A percentile compares a stretch with the other conserved stretches of the same genome.
phyloP scores from a whole-genome alignment of 1,140 invertebrate genomes.

The Drosophila trapezifrons region DNA sequence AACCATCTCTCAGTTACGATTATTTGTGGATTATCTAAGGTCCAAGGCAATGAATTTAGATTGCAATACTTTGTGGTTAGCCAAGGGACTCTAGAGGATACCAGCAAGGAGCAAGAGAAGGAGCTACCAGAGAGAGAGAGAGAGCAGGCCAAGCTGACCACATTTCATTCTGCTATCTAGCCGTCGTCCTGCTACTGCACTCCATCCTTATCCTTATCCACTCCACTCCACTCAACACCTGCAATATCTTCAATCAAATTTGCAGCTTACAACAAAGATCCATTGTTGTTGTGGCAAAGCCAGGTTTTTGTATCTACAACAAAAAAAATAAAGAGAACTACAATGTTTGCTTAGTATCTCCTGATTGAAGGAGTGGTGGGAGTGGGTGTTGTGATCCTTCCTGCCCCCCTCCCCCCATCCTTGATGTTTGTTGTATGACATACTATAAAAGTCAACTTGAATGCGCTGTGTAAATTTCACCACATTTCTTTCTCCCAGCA shows the following conservation, averaged over 20 bases:
- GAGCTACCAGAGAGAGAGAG: not conserved
- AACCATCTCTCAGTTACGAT: slow-evolving; percentile 20
- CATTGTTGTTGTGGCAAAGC: slow-evolving; percentile 37
- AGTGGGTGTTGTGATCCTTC: slow-evolving; percentile 5
- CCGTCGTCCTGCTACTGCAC: slow-evolving; percentile 3
- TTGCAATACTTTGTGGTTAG: slow-evolving; percentile 34
- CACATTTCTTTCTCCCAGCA: slow-evolving; percentile 32
- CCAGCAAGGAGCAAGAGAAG: not conserved
- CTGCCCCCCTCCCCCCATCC: not conserved
- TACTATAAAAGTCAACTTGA: slow-evolving; percentile 80
- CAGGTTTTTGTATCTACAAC: slow-evolving; percentile 44
- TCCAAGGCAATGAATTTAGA: slow-evolving; percentile 23
- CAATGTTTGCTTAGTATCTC: slow-evolving; percentile 76
- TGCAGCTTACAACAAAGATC: slow-evolving; percentile 50
- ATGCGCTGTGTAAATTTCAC: slow-evolving; percentile 73
- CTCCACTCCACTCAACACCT: slow-evolving; percentile 30
- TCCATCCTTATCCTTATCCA: slow-evolving; percentile 36
- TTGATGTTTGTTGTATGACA: slow-evolving; percentile 77
- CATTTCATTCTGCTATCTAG: slow-evolving; percentile 19
- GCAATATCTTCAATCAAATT: slow-evolving; percentile 62
- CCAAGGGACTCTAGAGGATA: slow-evolving; percentile 6
- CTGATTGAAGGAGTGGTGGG: slow-evolving; percentile 20
- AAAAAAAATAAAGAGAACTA: slow-evolving; percentile 49
- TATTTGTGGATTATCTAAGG: slow-evolving; percentile 29
- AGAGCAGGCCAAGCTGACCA: slow-evolving; percentile 9